Conservation (phyloP, 2,113 vertebrate species). For the Sigmodon hispidus region DNA sequence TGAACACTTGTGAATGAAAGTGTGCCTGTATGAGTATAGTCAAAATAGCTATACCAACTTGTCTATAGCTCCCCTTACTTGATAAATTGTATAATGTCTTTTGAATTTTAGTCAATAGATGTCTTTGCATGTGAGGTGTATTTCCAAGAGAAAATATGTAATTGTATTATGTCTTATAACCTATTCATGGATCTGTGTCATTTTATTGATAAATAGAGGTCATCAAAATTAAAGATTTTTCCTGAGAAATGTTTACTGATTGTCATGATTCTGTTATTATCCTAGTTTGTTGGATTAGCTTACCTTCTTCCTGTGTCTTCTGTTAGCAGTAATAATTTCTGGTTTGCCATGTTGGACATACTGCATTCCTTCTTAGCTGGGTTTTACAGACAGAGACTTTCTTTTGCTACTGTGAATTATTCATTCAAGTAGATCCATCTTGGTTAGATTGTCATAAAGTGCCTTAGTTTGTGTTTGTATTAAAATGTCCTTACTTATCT, state of each 20-base stretch:
- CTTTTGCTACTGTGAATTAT: not conserved
- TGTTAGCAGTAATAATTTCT: not conserved
- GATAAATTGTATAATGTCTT: not conserved
- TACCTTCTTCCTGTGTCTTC: not conserved
- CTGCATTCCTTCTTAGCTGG: too few species aligned
- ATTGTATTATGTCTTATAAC: not conserved
- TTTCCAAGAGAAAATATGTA: not conserved
- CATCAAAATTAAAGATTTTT: not conserved
- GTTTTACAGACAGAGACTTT: not conserved
- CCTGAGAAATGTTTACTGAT: not conserved
- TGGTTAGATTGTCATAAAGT: not conserved
- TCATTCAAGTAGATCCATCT: not conserved
- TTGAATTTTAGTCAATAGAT: not conserved
- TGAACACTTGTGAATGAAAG: not conserved
- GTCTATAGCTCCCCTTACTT: not conserved
- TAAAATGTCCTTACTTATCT: not conserved
- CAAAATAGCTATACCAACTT: not conserved
- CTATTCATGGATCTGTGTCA: not conserved
- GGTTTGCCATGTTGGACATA: too few species aligned
- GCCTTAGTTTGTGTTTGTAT: not conserved
- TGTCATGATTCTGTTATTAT: not conserved
- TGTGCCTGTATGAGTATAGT: not conserved
- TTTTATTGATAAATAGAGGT: not conserved
- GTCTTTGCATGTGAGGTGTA: not conserved
- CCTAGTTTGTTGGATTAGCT: not conserved